A percentile compares a stretch with the other conserved stretches of the same genome.
Evolutionary conservation across 2,888 invertebrate species (phyloP).

Genomic region (Spilarctia lutea): DNA sequence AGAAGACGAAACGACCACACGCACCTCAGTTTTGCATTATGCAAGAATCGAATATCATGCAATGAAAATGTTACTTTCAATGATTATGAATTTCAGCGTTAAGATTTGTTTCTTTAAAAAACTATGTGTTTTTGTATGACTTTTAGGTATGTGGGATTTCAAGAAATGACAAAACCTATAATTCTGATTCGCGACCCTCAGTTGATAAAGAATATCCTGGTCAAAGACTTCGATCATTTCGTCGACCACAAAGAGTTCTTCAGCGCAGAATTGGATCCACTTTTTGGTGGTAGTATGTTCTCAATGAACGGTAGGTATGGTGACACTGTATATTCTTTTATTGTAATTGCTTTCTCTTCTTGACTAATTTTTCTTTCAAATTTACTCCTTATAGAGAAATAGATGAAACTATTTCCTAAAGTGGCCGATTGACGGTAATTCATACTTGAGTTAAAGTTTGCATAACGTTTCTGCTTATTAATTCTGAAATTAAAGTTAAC

Average conservation of each 20-base stretch:
- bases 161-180: constrained; percentile 74
- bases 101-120: not conserved
- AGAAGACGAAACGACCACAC: too few species aligned
- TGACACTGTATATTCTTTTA: not conserved
- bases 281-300: constrained; percentile 72
- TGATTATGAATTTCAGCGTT: too few species aligned
- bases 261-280: constrained; percentile 71
- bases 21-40: not conserved
- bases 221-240: constrained; percentile 87
- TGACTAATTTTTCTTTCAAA: too few species aligned
- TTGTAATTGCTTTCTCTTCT: too few species aligned
- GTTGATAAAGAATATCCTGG: constrained; percentile 80
- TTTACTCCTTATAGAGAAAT: too few species aligned
- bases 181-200: constrained; percentile 84
- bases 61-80: not conserved
- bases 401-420: too few species aligned
- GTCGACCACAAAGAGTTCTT: constrained; percentile 77
- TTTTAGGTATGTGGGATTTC: constrained; percentile 76
- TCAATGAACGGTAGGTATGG: constrained; percentile 68
- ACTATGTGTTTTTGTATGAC: not conserved
- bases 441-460: too few species aligned
- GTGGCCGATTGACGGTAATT: too few species aligned
- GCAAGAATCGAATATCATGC: not conserved
- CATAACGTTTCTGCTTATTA: too few species aligned
- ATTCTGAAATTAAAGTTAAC: too few species aligned